A percentile compares a stretch with the other conserved stretches of the same genome.
phyloP scores from a whole-genome alignment of 2,888 invertebrate genomes.

The Caenorhabditis becei region DNA sequence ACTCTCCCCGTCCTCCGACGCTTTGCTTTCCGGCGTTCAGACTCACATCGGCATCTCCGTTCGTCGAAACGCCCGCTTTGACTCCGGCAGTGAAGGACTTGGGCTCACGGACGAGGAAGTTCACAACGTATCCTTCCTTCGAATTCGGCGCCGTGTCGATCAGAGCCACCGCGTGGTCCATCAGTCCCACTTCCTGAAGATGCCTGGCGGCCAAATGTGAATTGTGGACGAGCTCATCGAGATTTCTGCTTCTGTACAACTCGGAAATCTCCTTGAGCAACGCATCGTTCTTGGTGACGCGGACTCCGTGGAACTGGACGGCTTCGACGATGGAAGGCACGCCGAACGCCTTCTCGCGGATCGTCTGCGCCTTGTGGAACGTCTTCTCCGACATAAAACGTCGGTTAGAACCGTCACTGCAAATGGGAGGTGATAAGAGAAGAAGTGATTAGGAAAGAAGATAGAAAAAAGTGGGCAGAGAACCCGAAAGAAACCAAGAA shows the following conservation, averaged over 20 bases:
- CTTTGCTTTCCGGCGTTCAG: slow-evolving; percentile 72
- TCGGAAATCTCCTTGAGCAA: slow-evolving; percentile 86
- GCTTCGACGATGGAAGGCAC: slow-evolving; percentile 73
- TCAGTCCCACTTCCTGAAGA: slow-evolving; percentile 86
- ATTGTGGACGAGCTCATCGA: slow-evolving; percentile 86
- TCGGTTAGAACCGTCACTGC: not conserved
- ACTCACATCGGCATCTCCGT: slow-evolving; percentile 77
- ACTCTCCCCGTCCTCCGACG: slow-evolving; percentile 77
- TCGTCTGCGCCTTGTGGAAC: slow-evolving; percentile 71
- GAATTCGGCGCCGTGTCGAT: slow-evolving; percentile 90
- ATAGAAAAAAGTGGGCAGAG: not conserved
- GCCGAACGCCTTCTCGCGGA: slow-evolving; percentile 63
- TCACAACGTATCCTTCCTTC: slow-evolving; percentile 85
- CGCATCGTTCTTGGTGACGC: slow-evolving; percentile 77
- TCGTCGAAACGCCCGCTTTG: slow-evolving; percentile 78
- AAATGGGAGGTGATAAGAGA: not conserved
- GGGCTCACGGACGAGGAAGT: slow-evolving; percentile 91
- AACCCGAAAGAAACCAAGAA: not conserved
- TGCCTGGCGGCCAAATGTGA: slow-evolving; percentile 77
- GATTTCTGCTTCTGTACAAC: slow-evolving; percentile 90
- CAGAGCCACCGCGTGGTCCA: slow-evolving; percentile 89
- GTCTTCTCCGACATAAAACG: slow-evolving; percentile 62
- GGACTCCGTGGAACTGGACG: slow-evolving; percentile 79
- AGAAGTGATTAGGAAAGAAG: not conserved
- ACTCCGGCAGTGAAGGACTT: slow-evolving; percentile 74